These are phyloP conservation scores for Plagodis dolabraria DNA, from an alignment of 2,888 invertebrate species.

Conservation along the genomic window DNA sequence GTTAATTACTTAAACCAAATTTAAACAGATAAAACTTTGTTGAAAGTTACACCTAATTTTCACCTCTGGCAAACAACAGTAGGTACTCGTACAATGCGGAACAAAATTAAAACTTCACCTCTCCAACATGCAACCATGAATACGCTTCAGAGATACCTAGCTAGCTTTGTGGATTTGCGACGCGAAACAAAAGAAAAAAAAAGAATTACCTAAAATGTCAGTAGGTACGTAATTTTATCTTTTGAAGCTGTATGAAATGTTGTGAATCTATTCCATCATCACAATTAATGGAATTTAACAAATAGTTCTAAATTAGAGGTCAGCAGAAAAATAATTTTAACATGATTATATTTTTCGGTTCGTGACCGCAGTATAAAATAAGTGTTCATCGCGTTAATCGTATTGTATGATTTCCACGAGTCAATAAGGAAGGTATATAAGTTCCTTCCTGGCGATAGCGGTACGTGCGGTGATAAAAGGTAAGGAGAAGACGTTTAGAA, in stretches of 20 bases:
- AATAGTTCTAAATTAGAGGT: no score
- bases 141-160: constrained; percentile 11
- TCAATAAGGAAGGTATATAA: no score
- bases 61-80: constrained; percentile 24
- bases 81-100: constrained; percentile 21
- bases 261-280: background rate
- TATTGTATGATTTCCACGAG: no score
- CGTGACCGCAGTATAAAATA: no score
- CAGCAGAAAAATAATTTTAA: no score
- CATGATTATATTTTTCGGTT: no score
- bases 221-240: background rate
- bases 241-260: background rate
- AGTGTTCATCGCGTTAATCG: no score
- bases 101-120: constrained; percentile 29
- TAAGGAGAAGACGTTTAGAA: no score
- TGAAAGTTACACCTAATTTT: constrained; percentile 32
- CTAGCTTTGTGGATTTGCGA: constrained; percentile 10
- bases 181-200: constrained; percentile 2
- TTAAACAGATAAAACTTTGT: constrained; percentile 28
- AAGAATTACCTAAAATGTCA: constrained; percentile 1
- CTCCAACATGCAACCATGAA: constrained; percentile 20
- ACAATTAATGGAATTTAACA: no score
- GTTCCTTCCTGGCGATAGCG: no score
- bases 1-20: constrained; percentile 28
- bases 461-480: no score